phyloP scores from a whole-genome alignment of 2,797 vertebrate species.

The Phylloscopus collybita region DNA sequence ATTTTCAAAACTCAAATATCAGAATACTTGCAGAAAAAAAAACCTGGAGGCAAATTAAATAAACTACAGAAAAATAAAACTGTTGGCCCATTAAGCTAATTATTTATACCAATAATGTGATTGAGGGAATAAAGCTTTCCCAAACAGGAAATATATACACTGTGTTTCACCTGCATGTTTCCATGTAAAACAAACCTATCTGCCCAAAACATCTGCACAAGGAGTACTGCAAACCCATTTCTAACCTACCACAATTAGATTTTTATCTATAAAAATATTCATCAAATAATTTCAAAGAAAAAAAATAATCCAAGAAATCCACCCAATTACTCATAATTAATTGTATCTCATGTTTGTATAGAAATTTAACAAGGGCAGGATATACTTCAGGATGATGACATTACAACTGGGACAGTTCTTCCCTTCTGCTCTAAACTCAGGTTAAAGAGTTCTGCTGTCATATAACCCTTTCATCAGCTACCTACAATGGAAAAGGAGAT shows the following conservation, averaged over 20 bases:
- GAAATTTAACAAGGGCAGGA: neutral
- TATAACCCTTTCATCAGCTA: neutral
- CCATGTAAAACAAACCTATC: neutral
- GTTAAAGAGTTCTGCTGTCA: neutral
- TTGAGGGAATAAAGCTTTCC: neutral
- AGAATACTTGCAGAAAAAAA: neutral
- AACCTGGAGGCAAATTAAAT: neutral
- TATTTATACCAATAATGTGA: neutral
- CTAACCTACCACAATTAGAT: neutral
- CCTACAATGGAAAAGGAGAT: neutral
- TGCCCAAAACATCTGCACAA: neutral
- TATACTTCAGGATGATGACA: neutral
- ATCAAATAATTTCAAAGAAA: constrained; percentile 6
- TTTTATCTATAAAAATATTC: neutral
- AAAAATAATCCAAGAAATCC: neutral
- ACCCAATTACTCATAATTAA: neutral
- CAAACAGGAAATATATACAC: neutral
- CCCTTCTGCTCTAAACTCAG: neutral
- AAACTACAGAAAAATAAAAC: neutral
- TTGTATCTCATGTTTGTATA: neutral
- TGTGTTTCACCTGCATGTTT: neutral
- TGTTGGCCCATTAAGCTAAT: neutral
- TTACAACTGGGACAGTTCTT: neutral
- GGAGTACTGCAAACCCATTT: neutral
- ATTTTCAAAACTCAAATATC: constrained; percentile 6